These are phyloP conservation scores for Platysteira castanea DNA, from an alignment of 2,113 vertebrate species.

Conservation along the genomic window DNA sequence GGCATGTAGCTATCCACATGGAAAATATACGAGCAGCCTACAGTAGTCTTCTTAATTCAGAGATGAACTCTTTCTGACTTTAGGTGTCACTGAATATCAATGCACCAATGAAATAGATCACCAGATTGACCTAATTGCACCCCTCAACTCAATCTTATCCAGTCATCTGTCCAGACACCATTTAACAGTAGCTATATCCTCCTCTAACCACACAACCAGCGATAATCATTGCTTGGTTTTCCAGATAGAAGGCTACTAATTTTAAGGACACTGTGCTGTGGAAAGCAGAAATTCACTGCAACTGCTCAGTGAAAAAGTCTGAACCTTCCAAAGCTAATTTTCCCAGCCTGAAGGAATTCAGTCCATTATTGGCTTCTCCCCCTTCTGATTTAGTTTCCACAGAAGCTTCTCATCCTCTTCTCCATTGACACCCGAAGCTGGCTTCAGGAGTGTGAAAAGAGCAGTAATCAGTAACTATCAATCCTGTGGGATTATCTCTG, in stretches of 20 bases:
- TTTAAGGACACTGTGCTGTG: background rate
- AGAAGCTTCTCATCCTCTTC: background rate
- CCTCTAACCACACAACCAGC: background rate
- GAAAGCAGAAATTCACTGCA: background rate
- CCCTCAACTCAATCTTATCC: background rate
- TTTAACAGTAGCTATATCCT: background rate
- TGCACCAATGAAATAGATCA: background rate
- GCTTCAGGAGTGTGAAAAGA: background rate
- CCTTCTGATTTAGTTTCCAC: background rate
- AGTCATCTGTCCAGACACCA: background rate
- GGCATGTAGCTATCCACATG: background rate
- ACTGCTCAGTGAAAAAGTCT: background rate
- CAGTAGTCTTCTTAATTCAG: background rate
- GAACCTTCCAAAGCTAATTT: background rate
- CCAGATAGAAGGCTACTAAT: background rate
- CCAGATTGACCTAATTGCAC: background rate
- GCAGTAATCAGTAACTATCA: background rate
- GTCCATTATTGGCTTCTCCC: background rate
- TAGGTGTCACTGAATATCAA: background rate
- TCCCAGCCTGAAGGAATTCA: background rate
- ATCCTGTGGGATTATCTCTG: background rate
- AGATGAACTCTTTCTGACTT: background rate
- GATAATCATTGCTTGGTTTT: background rate
- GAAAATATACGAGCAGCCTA: background rate
- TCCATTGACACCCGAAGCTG: background rate